These are phyloP conservation scores for Sebastes iracundus DNA, from an alignment of 2,797 vertebrate genomes.

Conservation along the genomic window DNA sequence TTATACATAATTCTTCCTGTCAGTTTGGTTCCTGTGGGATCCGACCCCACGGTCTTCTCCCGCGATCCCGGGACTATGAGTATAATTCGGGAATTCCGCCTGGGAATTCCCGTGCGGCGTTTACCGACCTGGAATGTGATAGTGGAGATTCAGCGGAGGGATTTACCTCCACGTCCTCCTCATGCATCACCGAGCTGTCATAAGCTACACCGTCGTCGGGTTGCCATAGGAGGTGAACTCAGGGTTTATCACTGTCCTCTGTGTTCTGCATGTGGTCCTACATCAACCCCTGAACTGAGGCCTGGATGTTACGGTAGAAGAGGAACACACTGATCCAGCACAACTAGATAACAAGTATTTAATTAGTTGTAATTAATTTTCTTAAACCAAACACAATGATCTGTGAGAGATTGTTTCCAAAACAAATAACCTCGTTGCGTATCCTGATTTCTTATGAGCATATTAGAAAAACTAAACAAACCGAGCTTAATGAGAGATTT, in stretches of 20 bases:
- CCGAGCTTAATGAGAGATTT: not conserved
- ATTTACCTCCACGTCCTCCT: constrained; percentile 18
- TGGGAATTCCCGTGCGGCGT: constrained; percentile 51
- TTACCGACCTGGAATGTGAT: constrained; percentile 30
- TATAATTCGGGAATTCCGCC: constrained; percentile 51
- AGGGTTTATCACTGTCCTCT: constrained; percentile 5
- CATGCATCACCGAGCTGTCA: constrained; percentile 21
- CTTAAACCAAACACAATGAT: not conserved
- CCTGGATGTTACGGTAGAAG: not conserved
- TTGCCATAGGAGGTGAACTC: constrained; percentile 11
- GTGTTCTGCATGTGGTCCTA: not conserved
- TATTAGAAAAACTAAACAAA: not conserved
- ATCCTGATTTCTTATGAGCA: not conserved
- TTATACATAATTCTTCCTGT: constrained; percentile 43
- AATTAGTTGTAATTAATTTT: not conserved
- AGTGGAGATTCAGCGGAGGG: not conserved
- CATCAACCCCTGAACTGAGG: not conserved
- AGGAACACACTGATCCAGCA: not conserved
- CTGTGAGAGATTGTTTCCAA: not conserved
- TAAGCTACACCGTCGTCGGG: not conserved
- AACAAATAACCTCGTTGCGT: not conserved
- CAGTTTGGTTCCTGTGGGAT: constrained; percentile 49
- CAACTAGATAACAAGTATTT: not conserved
- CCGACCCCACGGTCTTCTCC: constrained; percentile 56
- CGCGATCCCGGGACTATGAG: constrained; percentile 44